Evolutionary conservation across 1,140 invertebrate species (phyloP).

Genomic region (Oreohelix idahoensis): DNA sequence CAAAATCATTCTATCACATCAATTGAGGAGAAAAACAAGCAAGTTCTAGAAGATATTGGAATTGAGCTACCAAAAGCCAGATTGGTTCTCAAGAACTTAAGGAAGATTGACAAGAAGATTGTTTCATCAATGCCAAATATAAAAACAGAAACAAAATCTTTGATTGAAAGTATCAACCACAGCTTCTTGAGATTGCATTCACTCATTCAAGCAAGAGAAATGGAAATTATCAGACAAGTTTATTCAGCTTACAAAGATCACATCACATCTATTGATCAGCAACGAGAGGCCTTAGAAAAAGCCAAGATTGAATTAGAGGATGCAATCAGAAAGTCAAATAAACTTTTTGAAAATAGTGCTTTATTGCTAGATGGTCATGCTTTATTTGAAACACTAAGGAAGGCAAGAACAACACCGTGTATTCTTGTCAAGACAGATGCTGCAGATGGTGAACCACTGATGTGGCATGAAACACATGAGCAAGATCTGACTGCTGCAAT

Average conservation of each 20-base stretch:
- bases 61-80: constrained; percentile 13
- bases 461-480: constrained; percentile 22
- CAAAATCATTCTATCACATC: constrained; percentile 38
- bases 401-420: constrained; percentile 22
- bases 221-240: constrained; percentile 17
- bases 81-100: constrained; percentile 7
- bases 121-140: neutral
- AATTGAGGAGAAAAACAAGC: constrained; percentile 38
- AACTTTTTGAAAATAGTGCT: constrained; percentile 31
- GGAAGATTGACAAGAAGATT: constrained; percentile 22
- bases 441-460: neutral
- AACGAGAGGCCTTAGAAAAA: neutral
- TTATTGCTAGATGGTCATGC: constrained; percentile 19
- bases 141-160: constrained; percentile 21
- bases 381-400: neutral
- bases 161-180: constrained; percentile 17
- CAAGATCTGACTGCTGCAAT: neutral
- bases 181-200: constrained; percentile 29
- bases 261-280: neutral
- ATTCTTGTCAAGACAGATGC: neutral
- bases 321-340: constrained; percentile 5
- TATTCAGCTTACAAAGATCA: neutral
- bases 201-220: constrained; percentile 26
- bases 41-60: constrained; percentile 11
- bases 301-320: neutral